A percentile compares a stretch with the other conserved stretches of the same genome.
Conservation (phyloP, 2,888 invertebrate species). For the Dryobota labecula region DNA sequence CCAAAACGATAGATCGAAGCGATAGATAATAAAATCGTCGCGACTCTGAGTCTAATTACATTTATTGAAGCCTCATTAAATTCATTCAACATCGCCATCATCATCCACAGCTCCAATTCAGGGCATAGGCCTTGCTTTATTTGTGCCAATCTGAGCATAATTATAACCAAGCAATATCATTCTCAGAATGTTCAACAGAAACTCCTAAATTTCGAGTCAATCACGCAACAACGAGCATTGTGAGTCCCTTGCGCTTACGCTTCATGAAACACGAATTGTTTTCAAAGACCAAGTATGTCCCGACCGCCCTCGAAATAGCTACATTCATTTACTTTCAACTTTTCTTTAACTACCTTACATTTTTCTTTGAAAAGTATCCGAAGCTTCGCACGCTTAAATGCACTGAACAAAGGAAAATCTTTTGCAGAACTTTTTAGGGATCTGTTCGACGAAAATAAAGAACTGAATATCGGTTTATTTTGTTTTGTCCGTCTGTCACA, state of each 20-base stretch:
- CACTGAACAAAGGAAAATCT: constrained; percentile 50
- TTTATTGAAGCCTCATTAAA: too few relatives aligned
- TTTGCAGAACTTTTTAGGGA: constrained; percentile 32
- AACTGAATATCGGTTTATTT: neutral
- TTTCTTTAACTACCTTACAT: constrained; percentile 48
- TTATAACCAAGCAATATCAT: constrained; percentile 21
- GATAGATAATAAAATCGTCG: too few relatives aligned
- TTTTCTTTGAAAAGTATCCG: constrained; percentile 53
- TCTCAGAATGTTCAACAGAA: constrained; percentile 9
- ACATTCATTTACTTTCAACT: constrained; percentile 43
- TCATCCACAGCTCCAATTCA: neutral
- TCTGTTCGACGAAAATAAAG: constrained; percentile 1
- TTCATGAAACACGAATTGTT: constrained; percentile 46
- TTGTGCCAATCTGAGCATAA: constrained; percentile 4
- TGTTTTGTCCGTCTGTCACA: neutral
- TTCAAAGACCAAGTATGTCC: constrained; percentile 36
- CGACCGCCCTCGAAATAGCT: constrained; percentile 39
- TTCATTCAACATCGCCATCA: too few relatives aligned
- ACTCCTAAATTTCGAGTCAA: constrained; percentile 31
- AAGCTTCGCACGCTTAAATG: constrained; percentile 29
- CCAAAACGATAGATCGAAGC: too few relatives aligned
- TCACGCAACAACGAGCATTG: constrained; percentile 35
- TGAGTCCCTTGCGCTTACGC: constrained; percentile 30
- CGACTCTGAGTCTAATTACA: too few relatives aligned
- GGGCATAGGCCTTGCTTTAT: neutral